A percentile compares a stretch with the other conserved stretches of the same genome.
These are phyloP conservation scores for Cyclina sinensis DNA, from an alignment of 1,140 invertebrate genomes.

Conservation along the genomic window DNA sequence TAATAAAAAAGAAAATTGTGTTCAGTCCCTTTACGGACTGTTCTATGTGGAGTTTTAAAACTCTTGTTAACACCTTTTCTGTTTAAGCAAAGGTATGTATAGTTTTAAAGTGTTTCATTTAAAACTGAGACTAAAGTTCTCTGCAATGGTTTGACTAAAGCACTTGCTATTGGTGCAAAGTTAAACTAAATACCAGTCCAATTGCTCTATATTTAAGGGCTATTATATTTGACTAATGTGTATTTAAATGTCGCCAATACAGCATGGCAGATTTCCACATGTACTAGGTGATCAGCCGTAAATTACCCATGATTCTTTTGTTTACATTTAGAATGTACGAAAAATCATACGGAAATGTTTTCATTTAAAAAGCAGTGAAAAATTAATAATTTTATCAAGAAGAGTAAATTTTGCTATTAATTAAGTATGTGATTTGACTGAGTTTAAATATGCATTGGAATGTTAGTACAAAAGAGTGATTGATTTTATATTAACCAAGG, in stretches of 20 bases:
- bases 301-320: conserved; percentile 58
- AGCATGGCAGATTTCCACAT: conserved; percentile 49
- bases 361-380: background rate
- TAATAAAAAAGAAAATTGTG: no score
- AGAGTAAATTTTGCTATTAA: background rate
- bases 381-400: background rate
- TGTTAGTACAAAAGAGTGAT: background rate
- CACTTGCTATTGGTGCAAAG: background rate
- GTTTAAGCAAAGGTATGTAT: no score
- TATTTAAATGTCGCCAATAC: conserved; percentile 41
- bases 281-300: conserved; percentile 39
- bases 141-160: no score
- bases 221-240: background rate
- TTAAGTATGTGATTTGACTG: background rate
- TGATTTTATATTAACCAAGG: background rate
- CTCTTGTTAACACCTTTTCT: no score
- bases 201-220: background rate
- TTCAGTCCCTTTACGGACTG: no score
- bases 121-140: conserved; percentile 2
- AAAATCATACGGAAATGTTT: conserved; percentile 1
- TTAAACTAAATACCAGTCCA: conserved; percentile 14
- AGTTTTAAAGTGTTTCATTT: background rate
- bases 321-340: conserved; percentile 55
- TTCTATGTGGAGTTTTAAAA: no score
- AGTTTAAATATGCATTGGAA: conserved; percentile 1